Evolutionary conservation across 2,888 invertebrate genomes (phyloP).

Genomic region (Gibbula magus): DNA sequence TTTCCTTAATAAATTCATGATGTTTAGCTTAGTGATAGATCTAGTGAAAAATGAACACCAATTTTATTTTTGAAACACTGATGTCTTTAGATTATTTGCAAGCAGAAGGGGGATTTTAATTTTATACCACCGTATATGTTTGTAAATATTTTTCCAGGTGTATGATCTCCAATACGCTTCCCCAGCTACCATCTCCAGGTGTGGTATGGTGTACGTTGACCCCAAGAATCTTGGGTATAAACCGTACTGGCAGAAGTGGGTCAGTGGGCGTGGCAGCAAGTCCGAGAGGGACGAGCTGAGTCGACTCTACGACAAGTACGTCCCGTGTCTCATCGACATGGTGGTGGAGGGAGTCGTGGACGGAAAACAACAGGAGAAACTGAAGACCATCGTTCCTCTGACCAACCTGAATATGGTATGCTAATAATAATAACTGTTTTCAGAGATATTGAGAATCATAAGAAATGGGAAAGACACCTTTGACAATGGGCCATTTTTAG

Average conservation of each 20-base stretch:
- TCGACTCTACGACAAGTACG: conserved; percentile 85
- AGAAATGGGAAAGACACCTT: too few relatives aligned
- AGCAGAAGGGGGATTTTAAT: background rate
- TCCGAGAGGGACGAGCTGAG: conserved; percentile 63
- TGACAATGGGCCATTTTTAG: too few relatives aligned
- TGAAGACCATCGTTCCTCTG: conserved; percentile 88
- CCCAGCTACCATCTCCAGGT: conserved; percentile 93
- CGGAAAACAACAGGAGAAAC: conserved; percentile 79
- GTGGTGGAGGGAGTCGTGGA: conserved; percentile 86
- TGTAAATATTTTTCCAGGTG: conserved; percentile 78
- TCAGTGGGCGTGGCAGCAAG: conserved; percentile 67
- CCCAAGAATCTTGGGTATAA: conserved; percentile 91
- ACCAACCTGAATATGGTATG: conserved; percentile 90
- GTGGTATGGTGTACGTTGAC: conserved; percentile 95
- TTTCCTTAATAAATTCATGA: too few relatives aligned
- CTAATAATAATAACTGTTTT: background rate
- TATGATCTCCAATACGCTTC: conserved; percentile 92
- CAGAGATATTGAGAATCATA: background rate
- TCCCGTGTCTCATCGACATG: conserved; percentile 83
- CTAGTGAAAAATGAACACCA: background rate
- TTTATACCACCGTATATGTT: background rate
- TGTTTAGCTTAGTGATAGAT: too few relatives aligned
- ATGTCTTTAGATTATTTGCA: background rate
- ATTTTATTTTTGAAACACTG: background rate
- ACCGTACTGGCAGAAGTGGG: conserved; percentile 92